Evolutionary conservation across 37 sponge, comb jelly and placozoan genomes (phyloP).

Genomic region (Axinella damicornis): DNA sequence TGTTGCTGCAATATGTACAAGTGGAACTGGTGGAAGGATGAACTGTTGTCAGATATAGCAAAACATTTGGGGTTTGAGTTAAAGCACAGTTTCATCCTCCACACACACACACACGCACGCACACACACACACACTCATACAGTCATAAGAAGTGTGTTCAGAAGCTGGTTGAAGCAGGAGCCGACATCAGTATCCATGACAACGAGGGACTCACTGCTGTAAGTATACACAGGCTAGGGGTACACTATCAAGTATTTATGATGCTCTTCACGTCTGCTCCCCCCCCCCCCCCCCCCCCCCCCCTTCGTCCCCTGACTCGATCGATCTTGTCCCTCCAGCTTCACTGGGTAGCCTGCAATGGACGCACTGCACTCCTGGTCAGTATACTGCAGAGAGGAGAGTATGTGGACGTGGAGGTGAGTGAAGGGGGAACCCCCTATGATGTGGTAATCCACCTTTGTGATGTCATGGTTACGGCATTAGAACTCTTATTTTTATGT

Average conservation of each 20-base stretch:
- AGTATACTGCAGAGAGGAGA: conserved; percentile 80
- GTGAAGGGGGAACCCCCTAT: neutral
- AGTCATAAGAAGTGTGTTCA: conserved; percentile 91
- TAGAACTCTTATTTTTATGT: too few relatives aligned
- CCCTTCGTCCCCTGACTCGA: too few relatives aligned
- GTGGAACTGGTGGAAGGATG: too few relatives aligned
- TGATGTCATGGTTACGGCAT: too few relatives aligned
- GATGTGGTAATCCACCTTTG: neutral
- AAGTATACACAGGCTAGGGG: conserved; percentile 7
- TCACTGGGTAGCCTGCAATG: conserved; percentile 97
- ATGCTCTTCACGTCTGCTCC: neutral
- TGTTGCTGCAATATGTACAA: too few relatives aligned
- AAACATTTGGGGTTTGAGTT: too few relatives aligned
- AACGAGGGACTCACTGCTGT: conserved; percentile 90
- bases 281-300: neutral
- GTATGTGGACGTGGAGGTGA: conserved; percentile 78
- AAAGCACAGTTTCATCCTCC: too few relatives aligned
- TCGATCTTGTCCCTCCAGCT: conserved; percentile 62
- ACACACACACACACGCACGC: neutral
- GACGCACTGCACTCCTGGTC: conserved; percentile 81
- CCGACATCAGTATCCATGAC: conserved; percentile 85
- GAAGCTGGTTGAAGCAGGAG: conserved; percentile 86
- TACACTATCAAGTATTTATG: neutral
- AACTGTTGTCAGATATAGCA: too few relatives aligned
- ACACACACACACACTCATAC: neutral